phyloP scores from a whole-genome alignment of 1,140 invertebrate genomes.

The Rhopalosiphum maidis region DNA sequence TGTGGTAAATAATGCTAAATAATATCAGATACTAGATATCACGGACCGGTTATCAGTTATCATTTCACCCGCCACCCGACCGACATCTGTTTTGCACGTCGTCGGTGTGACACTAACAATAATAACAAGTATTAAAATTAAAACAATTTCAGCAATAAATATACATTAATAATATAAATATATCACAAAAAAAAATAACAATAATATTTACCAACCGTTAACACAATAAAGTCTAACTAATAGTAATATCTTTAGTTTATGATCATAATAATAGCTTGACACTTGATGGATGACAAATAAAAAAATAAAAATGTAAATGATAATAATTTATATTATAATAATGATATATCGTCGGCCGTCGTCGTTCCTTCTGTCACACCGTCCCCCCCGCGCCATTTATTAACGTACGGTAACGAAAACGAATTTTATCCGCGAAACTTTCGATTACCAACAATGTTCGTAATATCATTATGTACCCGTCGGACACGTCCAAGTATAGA shows the following conservation, averaged over 20 bases:
- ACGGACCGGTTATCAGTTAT: background rate
- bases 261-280: background rate
- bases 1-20: too few species aligned
- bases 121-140: background rate
- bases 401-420: background rate
- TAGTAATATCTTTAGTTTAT: background rate
- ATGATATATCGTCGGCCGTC: background rate
- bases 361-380: background rate
- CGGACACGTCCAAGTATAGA: background rate
- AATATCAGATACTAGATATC: background rate
- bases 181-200: background rate
- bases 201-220: background rate
- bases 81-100: background rate
- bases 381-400: background rate
- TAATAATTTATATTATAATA: background rate
- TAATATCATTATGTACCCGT: conserved; percentile 3
- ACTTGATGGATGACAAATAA: background rate
- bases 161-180: background rate
- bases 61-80: background rate
- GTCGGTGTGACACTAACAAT: too few species aligned
- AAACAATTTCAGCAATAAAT: background rate
- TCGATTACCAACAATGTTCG: background rate
- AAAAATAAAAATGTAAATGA: background rate
- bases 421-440: background rate
- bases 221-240: background rate